These are phyloP conservation scores for Chlamydotis undulata DNA, from an alignment of 2,113 vertebrate species.

Conservation along the genomic window DNA sequence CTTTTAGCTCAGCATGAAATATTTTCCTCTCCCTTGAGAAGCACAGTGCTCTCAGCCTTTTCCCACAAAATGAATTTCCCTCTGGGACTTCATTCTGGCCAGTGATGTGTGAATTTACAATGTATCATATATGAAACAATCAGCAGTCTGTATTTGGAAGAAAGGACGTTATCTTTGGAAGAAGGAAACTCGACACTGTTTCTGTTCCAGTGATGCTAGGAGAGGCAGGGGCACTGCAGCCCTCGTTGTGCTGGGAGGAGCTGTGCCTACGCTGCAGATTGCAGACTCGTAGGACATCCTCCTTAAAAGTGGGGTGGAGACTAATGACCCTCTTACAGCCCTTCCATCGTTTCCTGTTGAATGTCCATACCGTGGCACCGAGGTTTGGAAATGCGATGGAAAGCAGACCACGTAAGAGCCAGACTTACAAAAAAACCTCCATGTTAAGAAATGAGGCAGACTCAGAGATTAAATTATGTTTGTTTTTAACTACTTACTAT, in stretches of 20 bases:
- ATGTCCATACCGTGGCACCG: accelerated
- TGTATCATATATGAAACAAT: neutral
- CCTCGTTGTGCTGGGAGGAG: accelerated
- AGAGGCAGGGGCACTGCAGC: neutral
- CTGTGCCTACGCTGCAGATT: neutral
- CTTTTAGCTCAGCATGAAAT: constrained; percentile 10
- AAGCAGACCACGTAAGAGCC: neutral
- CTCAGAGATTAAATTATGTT: neutral
- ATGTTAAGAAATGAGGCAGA: accelerated
- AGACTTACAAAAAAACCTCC: neutral
- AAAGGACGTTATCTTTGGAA: neutral
- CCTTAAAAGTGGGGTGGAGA: accelerated
- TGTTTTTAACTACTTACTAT: neutral
- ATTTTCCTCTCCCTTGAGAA: constrained; percentile 38
- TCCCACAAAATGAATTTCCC: constrained; percentile 36
- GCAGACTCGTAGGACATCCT: too few species aligned
- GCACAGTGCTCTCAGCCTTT: neutral
- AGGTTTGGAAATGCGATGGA: neutral
- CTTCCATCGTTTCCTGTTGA: neutral
- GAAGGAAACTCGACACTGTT: neutral
- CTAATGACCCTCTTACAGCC: neutral
- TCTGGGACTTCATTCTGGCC: constrained; percentile 2
- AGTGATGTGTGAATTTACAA: neutral
- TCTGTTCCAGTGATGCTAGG: neutral
- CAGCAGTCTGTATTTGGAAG: neutral